Percentiles rank a stretch among this genome's conserved stretches.
These are phyloP conservation scores for Sitophilus oryzae DNA, from an alignment of 1,140 invertebrate genomes.

Conservation along the genomic window DNA sequence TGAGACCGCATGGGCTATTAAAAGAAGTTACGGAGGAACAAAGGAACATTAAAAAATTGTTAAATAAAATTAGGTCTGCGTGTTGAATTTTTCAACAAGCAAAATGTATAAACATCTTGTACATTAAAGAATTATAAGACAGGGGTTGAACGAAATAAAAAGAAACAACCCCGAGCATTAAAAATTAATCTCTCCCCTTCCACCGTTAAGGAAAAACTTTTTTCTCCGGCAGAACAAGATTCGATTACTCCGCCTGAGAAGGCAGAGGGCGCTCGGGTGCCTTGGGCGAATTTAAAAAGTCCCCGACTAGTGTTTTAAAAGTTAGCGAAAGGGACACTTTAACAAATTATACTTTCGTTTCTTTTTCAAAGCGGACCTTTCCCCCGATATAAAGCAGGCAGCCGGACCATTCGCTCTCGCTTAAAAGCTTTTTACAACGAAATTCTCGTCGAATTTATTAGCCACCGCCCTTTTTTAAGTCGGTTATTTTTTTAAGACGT, in stretches of 20 bases:
- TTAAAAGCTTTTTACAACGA: slow-evolving; percentile 37
- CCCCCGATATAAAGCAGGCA: slow-evolving; percentile 32
- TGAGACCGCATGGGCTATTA: too few species aligned
- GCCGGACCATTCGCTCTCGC: slow-evolving; percentile 25
- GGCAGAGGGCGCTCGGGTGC: too few species aligned
- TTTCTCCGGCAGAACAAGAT: slow-evolving; percentile 14
- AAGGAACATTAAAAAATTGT: too few species aligned
- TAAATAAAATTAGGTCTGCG: too few species aligned
- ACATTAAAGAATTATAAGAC: too few species aligned
- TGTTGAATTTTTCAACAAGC: too few species aligned
- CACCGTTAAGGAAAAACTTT: slow-evolving; percentile 10
- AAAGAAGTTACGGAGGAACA: too few species aligned
- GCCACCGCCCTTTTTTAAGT: too few species aligned
- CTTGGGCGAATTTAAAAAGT: slow-evolving; percentile 36
- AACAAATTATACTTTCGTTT: slow-evolving; percentile 41
- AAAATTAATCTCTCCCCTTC: slow-evolving; percentile 5
- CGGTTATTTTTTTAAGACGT: too few species aligned
- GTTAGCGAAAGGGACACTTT: slow-evolving; percentile 35
- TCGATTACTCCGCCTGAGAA: slow-evolving; percentile 23
- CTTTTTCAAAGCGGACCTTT: slow-evolving; percentile 35
- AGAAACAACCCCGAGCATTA: neutral
- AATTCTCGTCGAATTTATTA: slow-evolving; percentile 34
- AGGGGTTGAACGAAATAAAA: too few species aligned
- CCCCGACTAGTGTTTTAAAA: slow-evolving; percentile 39
- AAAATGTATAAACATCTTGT: too few species aligned